Percentiles rank a stretch among this genome's conserved stretches.
Evolutionary conservation across 2,888 invertebrate genomes (phyloP).

Genomic region (Mesopsocus fuscifrons): DNA sequence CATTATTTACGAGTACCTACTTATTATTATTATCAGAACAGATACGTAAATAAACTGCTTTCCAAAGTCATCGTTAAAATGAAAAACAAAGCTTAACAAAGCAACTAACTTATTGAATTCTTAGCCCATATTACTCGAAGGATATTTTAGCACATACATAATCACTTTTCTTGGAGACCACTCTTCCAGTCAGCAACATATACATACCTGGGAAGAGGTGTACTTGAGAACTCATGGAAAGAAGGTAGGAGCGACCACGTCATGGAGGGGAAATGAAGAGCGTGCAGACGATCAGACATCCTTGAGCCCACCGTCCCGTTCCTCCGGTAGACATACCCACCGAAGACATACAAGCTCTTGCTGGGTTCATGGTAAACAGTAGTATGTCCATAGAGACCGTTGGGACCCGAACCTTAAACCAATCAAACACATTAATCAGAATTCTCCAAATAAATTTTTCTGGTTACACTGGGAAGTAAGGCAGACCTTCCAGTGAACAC

Average conservation of each 20-base stretch:
- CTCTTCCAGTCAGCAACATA: no score
- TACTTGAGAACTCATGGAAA: conserved; percentile 39
- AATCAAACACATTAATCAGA: background rate
- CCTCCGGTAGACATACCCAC: conserved; percentile 59
- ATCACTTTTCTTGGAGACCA: no score
- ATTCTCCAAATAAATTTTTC: background rate
- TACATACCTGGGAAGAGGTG: conserved; percentile 25
- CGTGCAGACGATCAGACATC: conserved; percentile 57
- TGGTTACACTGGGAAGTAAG: no score
- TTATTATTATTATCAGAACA: no score
- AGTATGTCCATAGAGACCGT: conserved; percentile 65
- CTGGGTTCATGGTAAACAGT: conserved; percentile 67
- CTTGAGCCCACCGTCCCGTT: conserved; percentile 49
- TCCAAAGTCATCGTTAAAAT: no score
- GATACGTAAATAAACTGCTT: no score
- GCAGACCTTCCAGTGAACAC: no score
- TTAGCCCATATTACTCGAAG: no score
- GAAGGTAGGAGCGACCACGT: conserved; percentile 63
- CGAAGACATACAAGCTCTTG: conserved; percentile 75
- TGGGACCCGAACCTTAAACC: conserved; percentile 5
- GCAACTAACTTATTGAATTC: no score
- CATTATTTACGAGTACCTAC: no score
- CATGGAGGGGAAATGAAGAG: conserved; percentile 53
- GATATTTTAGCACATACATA: no score
- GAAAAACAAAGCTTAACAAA: no score